Evolutionary conservation across 2,888 invertebrate species (phyloP).

Genomic region (Cryptocheilus praepositus): DNA sequence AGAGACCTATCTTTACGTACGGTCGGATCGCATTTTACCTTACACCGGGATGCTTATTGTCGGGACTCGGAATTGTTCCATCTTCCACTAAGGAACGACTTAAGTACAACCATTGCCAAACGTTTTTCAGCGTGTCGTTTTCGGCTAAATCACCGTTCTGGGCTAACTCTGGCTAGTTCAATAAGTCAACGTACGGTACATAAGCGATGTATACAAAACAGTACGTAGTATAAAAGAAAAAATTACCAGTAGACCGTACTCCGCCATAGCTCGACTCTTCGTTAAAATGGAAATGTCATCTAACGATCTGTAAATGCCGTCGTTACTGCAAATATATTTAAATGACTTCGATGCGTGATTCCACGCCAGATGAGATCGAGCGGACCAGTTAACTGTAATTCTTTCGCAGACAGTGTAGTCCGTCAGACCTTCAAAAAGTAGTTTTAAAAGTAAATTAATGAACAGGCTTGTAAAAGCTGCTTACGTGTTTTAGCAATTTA

Average conservation of each 20-base stretch:
- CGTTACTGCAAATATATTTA: constrained; percentile 77
- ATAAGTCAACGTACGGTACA: constrained; percentile 9
- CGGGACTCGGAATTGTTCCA: constrained; percentile 78
- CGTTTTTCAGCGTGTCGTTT: constrained; percentile 83
- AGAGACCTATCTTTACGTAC: constrained; percentile 3
- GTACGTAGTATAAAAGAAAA: neutral
- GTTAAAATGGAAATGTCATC: constrained; percentile 86
- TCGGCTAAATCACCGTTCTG: constrained; percentile 88
- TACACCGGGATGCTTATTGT: constrained; percentile 81
- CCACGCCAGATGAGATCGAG: constrained; percentile 84
- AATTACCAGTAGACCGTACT: constrained; percentile 87
- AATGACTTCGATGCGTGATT: constrained; percentile 83
- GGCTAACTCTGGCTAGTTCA: constrained; percentile 81
- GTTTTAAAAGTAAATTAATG: neutral
- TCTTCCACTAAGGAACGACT: constrained; percentile 84
- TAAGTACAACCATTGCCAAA: constrained; percentile 90
- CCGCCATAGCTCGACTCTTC: constrained; percentile 82
- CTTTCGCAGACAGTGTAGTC: constrained; percentile 89
- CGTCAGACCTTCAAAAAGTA: constrained; percentile 74
- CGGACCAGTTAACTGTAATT: constrained; percentile 88
- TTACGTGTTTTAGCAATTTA: constrained; percentile 69
- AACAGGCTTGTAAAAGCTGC: neutral
- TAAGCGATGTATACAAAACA: neutral
- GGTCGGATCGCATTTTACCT: constrained; percentile 58
- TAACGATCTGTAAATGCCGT: constrained; percentile 77